Conservation (phyloP, 2,113 vertebrate species). For the Platichthys flesus region DNA sequence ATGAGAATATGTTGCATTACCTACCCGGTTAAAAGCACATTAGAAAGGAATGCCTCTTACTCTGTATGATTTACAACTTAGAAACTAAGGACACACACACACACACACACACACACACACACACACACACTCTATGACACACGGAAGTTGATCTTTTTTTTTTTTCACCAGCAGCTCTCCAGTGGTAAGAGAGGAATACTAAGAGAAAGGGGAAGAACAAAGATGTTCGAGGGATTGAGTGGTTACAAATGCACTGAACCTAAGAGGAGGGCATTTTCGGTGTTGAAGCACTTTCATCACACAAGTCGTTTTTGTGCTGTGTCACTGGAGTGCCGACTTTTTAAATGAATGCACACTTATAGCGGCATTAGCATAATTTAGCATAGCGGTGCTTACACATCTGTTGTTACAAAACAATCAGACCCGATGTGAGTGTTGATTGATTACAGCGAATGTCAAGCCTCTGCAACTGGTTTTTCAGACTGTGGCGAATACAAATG, state of each 20-base stretch:
- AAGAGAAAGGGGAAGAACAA: neutral
- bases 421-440: neutral
- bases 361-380: slow-evolving; percentile 8
- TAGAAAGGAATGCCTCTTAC: slow-evolving; percentile 54
- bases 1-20: slow-evolving; percentile 57
- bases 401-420: neutral
- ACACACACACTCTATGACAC: neutral
- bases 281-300: neutral
- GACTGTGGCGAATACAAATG: neutral
- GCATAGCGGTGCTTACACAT: neutral
- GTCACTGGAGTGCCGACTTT: neutral
- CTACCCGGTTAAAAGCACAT: slow-evolving; percentile 62
- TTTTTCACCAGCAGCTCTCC: neutral
- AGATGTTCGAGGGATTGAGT: neutral
- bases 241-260: neutral
- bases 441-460: neutral
- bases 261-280: neutral
- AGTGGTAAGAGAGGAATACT: too few species aligned
- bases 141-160: neutral
- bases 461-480: neutral
- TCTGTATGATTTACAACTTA: neutral
- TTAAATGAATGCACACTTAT: neutral
- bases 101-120: neutral
- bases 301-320: neutral
- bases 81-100: neutral